Percentiles rank a stretch among this genome's conserved stretches.
These are phyloP conservation scores for Takifugu flavidus DNA, from an alignment of 2,113 vertebrate genomes.

Conservation along the genomic window DNA sequence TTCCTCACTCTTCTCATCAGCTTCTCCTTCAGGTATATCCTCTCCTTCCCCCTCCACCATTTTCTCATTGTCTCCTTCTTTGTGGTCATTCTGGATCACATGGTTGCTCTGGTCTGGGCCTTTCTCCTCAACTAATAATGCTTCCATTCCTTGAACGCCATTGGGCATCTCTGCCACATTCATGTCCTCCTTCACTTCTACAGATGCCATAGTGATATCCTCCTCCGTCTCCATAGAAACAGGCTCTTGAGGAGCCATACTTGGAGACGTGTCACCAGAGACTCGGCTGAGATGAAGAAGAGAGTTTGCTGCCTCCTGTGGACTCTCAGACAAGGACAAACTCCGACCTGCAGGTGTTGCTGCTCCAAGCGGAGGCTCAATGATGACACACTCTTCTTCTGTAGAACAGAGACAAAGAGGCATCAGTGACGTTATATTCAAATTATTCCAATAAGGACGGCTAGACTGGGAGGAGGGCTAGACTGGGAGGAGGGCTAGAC, in stretches of 20 bases:
- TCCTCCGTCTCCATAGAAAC: conserved; percentile 56
- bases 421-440: neutral
- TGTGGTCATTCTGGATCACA: conserved; percentile 37
- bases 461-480: no score
- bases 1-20: no score
- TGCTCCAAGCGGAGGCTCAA: conserved; percentile 52
- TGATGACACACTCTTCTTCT: conserved; percentile 74
- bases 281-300: conserved; percentile 85
- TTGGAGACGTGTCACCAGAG: conserved; percentile 42
- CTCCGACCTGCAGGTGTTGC: conserved; percentile 21
- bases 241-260: conserved; percentile 33
- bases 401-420: conserved; percentile 36
- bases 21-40: conserved; percentile 5
- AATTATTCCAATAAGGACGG: no score
- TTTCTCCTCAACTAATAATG: conserved; percentile 62
- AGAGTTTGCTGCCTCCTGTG: conserved; percentile 79
- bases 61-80: conserved; percentile 53
- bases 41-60: conserved; percentile 60
- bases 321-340: conserved; percentile 28
- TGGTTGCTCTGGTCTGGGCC: conserved; percentile 54
- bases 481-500: no score
- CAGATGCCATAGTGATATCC: conserved; percentile 36
- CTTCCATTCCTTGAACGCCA: no score
- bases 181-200: conserved; percentile 68
- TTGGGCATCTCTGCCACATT: neutral